Base-by-base conservation (phyloP, 2,113 vertebrate genomes). In the Procavia capensis region DNA sequence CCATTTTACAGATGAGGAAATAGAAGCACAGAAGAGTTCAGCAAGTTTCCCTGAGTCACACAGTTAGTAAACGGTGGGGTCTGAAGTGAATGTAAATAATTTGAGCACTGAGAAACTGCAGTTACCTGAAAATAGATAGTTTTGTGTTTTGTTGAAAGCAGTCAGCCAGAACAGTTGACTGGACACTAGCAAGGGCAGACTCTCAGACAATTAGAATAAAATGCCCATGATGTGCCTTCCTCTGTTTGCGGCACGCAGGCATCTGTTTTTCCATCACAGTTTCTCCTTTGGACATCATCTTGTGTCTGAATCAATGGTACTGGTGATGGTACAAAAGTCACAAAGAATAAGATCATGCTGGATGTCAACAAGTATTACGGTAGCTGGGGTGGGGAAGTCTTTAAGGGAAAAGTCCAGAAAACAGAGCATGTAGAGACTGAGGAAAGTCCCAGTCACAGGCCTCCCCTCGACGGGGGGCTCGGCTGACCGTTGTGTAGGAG, bases 1-100 rank as follows among this genome's bases (percentile, higher is more conserved):
- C 66, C 59, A 85, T 57, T 91, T 85, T 47, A 84, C 19, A 78
- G 78, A 61, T 39, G 87, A 93, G 78, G 57, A 57, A 47, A 63
- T 3, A 75, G 61, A 78, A 47, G 25, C n/a, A 70, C 16, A 61
- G 66, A 50, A 27, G 39, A 76, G 59, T 45, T 47, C 14, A 31
- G n/a, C 17, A 82, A 41, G 54, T 34, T 95, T 84, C 81, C 6
- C 84, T 14, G 89, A 80, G 59, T 50, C 47, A 70, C 54, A 70
- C 34, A 25, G 45, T 70, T 54, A 78, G 24, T 63, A 91, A 72
- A 70, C 41, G 47, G 41, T 64, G 13, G 83, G 76, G 22, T 88
- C 59, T 59, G n/a, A 61, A 64, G 80, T 14, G 17, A 94, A 29
- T 9, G 9, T 19, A 61, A 75, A 88, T 79, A 22, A 91, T 5